These are phyloP conservation scores for Ectemnius lituratus DNA, from an alignment of 2,888 invertebrate genomes.

Conservation along the genomic window DNA sequence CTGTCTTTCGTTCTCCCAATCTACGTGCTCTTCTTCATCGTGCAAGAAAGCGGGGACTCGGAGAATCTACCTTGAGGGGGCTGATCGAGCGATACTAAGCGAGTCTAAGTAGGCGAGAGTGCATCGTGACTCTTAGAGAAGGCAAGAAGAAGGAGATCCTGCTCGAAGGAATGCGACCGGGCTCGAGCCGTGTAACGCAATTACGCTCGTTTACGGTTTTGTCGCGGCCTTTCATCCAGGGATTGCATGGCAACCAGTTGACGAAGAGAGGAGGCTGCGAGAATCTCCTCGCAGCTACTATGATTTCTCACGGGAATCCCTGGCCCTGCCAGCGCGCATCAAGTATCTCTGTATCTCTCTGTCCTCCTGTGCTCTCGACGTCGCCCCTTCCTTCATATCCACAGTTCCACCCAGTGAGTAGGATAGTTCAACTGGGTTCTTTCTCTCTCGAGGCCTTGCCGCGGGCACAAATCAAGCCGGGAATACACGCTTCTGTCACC, in stretches of 20 bases:
- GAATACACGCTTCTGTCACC: too few species aligned
- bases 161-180: conserved; percentile 5
- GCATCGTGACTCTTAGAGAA: background rate
- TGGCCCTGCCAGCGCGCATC: conserved; percentile 33
- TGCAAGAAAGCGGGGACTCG: background rate
- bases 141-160: too few species aligned
- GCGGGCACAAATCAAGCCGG: conserved; percentile 53
- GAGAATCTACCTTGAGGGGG: background rate
- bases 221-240: conserved; percentile 63
- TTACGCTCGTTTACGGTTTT: conserved; percentile 64
- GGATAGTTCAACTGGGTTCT: conserved; percentile 21
- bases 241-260: conserved; percentile 55
- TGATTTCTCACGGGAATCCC: conserved; percentile 61
- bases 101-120: background rate
- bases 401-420: background rate
- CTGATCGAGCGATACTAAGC: background rate
- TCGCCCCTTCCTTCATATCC: background rate
- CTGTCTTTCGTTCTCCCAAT: conserved; percentile 50
- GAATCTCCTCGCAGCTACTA: conserved; percentile 48
- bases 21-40: conserved; percentile 36
- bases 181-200: conserved; percentile 46
- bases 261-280: conserved; percentile 56
- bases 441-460: conserved; percentile 28
- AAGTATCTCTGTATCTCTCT: conserved; percentile 33
- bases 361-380: conserved; percentile 13